Conservation (phyloP, 2,113 vertebrate species). For the Lycocorax pyrrhopterus region DNA sequence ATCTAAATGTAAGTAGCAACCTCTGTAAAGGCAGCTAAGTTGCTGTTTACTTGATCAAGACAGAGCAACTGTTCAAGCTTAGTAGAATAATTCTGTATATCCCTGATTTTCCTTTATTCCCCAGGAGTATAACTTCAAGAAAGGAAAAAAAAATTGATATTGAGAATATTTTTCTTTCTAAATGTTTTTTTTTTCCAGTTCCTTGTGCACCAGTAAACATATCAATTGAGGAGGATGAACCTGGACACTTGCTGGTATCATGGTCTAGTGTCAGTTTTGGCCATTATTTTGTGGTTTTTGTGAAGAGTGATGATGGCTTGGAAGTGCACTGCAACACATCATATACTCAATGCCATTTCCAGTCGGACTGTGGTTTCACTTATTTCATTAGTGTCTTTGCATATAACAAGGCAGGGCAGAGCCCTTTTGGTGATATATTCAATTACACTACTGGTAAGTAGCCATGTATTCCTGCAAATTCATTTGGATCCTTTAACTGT, state of each 20-base stretch:
- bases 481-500: not conserved
- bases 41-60: not conserved
- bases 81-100: not conserved
- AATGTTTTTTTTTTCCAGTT: conserved; percentile 63
- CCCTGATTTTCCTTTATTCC: not conserved
- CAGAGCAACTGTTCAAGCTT: not conserved
- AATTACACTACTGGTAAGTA: conserved; percentile 88
- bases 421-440: conserved; percentile 75
- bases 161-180: not conserved
- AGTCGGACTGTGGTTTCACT: conserved; percentile 85
- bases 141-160: not conserved
- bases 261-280: conserved; percentile 75
- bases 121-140: not conserved
- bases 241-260: conserved; percentile 77
- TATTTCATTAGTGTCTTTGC: conserved; percentile 87
- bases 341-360: conserved; percentile 75
- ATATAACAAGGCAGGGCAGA: conserved; percentile 85
- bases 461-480: not conserved
- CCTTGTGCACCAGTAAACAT: conserved; percentile 82
- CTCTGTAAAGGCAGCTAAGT: not conserved
- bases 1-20: not conserved
- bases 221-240: conserved; percentile 72
- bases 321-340: conserved; percentile 88
- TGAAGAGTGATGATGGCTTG: conserved; percentile 87
- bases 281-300: conserved; percentile 83